phyloP scores from a whole-genome alignment of 2,888 invertebrate species.

The Halictus quadricinctus region DNA sequence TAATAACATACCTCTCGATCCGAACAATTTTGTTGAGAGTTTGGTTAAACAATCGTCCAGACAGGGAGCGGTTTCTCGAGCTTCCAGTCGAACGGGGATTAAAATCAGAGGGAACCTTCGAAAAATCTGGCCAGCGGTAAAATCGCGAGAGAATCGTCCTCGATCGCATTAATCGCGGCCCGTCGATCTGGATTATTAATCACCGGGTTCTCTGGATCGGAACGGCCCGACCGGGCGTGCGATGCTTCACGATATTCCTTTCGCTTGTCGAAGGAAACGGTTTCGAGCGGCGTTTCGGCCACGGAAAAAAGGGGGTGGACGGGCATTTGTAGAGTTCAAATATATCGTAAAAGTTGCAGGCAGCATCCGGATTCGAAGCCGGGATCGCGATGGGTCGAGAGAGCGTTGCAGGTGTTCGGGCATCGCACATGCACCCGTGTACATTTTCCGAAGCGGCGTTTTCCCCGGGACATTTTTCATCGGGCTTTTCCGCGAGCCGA shows the following conservation, averaged over 20 bases:
- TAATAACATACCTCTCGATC: too few relatives aligned
- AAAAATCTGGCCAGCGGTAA: background rate
- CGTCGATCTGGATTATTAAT: constrained; percentile 24
- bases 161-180: constrained; percentile 21
- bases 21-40: too few relatives aligned
- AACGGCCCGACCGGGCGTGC: background rate
- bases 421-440: constrained; percentile 25
- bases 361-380: constrained; percentile 22
- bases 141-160: constrained; percentile 11
- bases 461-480: constrained; percentile 41
- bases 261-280: constrained; percentile 32
- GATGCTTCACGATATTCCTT: constrained; percentile 29
- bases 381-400: background rate
- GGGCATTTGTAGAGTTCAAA: constrained; percentile 27
- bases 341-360: constrained; percentile 46
- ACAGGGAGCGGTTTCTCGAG: background rate
- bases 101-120: background rate
- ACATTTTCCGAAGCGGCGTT: constrained; percentile 12
- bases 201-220: background rate
- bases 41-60: background rate
- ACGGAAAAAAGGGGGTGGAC: background rate
- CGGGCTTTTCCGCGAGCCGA: constrained; percentile 16
- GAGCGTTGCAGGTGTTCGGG: constrained; percentile 21
- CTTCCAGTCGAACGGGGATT: background rate
- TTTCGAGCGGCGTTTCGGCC: constrained; percentile 25